phyloP scores from a whole-genome alignment of 2,113 vertebrate species.

The Scomber colias region DNA sequence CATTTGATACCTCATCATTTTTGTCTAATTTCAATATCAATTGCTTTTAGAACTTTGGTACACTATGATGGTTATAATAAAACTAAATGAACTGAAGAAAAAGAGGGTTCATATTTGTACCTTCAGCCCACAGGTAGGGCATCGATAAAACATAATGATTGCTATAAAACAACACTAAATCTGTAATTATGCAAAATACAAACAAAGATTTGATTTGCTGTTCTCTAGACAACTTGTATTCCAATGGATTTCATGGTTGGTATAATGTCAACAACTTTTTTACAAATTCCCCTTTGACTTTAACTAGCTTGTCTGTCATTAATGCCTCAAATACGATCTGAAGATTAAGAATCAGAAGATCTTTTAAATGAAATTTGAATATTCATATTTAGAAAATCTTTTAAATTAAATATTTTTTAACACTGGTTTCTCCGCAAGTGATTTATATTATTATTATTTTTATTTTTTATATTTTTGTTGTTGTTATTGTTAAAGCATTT shows the following conservation, averaged over 20 bases:
- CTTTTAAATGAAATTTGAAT: too few species aligned
- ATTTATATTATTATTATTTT: too few species aligned
- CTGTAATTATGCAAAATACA: too few species aligned
- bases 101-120: too few species aligned
- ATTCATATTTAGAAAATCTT: too few species aligned
- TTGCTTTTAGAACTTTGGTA: too few species aligned
- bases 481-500: background rate
- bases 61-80: too few species aligned
- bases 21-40: background rate
- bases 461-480: too few species aligned
- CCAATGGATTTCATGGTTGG: background rate
- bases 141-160: background rate
- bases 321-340: background rate
- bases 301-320: conserved; percentile 4
- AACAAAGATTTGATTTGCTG: background rate
- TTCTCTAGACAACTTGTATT: background rate
- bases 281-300: background rate
- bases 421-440: too few species aligned
- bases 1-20: background rate
- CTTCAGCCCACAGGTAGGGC: too few species aligned
- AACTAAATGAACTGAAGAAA: too few species aligned
- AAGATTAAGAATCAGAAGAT: background rate
- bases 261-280: conserved; percentile 8
- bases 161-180: background rate
- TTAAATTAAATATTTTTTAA: too few species aligned